phyloP scores from a whole-genome alignment of 2,113 vertebrate genomes.

The Agapornis roseicollis region DNA sequence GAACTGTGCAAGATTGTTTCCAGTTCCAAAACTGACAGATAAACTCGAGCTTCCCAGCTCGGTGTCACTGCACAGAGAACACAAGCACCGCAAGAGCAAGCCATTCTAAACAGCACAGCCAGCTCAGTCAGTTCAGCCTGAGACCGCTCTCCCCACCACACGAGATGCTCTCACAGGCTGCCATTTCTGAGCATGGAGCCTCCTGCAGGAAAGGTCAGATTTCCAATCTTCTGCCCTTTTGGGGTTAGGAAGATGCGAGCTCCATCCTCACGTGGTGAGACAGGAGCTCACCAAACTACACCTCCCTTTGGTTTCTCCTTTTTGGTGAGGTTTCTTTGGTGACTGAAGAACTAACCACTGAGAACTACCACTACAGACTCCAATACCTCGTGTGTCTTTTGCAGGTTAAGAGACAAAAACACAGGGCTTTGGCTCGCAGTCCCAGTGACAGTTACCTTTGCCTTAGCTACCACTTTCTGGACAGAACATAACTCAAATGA shows the following conservation, averaged over 20 bases:
- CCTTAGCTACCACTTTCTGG: background rate
- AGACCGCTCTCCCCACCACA: rapidly evolving
- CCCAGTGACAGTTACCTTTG: background rate
- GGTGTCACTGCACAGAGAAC: background rate
- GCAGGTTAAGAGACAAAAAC: background rate
- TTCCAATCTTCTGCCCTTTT: background rate
- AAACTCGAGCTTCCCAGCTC: background rate
- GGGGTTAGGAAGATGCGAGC: background rate
- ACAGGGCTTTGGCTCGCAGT: background rate
- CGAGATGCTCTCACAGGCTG: background rate
- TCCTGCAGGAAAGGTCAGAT: background rate
- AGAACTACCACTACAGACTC: background rate
- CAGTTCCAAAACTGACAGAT: background rate
- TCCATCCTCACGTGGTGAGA: background rate
- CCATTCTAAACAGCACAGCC: background rate
- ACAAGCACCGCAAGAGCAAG: background rate
- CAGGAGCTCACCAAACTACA: background rate
- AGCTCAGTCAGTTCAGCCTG: background rate
- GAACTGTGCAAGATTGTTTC: background rate
- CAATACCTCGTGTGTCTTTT: background rate
- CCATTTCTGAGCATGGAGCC: background rate
- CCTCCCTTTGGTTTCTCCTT: background rate
- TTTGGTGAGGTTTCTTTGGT: background rate
- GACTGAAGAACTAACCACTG: background rate
- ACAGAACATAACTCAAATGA: background rate